Percentiles rank a stretch among this genome's conserved stretches.
These are phyloP conservation scores for Lamprotornis superbus DNA, from an alignment of 2,113 vertebrate species.

Conservation along the genomic window DNA sequence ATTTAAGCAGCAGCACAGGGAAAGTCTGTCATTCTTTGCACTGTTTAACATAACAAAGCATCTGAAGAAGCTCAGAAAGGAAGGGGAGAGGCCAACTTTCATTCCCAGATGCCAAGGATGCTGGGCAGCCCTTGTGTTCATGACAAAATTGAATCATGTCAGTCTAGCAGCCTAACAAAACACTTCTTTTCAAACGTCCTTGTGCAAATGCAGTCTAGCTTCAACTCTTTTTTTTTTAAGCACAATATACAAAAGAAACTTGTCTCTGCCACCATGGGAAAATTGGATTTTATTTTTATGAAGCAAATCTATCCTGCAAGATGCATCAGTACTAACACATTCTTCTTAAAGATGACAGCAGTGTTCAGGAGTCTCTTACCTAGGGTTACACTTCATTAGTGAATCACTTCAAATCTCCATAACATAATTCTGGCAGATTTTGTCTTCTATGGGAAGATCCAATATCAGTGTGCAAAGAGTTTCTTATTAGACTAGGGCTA, in stretches of 20 bases:
- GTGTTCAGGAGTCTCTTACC: background rate
- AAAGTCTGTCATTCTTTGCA: slow-evolving; percentile 15
- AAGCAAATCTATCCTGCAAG: background rate
- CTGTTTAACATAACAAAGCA: slow-evolving; percentile 56
- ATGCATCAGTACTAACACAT: background rate
- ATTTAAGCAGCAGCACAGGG: background rate
- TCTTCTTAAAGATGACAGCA: background rate
- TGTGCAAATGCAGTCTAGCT: background rate
- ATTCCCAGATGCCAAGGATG: slow-evolving; percentile 4
- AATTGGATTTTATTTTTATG: background rate
- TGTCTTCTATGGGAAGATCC: background rate
- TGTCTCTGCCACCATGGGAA: background rate
- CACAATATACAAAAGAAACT: background rate
- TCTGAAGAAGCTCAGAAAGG: slow-evolving; percentile 37
- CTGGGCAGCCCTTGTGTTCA: background rate
- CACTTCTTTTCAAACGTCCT: background rate
- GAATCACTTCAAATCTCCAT: background rate
- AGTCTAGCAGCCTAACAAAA: slow-evolving; percentile 26
- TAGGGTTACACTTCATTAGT: background rate
- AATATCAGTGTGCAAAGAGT: background rate
- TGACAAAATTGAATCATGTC: slow-evolving; percentile 38
- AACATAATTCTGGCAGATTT: background rate
- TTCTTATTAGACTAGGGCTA: background rate
- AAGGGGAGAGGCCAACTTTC: slow-evolving; percentile 10
- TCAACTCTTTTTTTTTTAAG: background rate